phyloP scores from a whole-genome alignment of 2,888 invertebrate genomes.

The Drosophila colorata region DNA sequence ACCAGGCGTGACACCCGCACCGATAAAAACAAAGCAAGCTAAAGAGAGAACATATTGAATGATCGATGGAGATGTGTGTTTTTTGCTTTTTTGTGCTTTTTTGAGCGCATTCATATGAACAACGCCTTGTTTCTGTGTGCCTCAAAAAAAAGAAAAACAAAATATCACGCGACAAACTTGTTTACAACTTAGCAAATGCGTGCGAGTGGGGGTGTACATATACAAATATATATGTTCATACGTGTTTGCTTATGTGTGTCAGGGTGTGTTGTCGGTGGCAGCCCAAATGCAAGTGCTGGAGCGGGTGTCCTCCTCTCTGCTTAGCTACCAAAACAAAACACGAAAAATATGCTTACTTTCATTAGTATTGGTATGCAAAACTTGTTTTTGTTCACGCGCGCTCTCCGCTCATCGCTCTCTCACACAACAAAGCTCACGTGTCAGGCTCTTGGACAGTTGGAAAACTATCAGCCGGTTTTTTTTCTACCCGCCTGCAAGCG shows the following conservation, averaged over 20 bases:
- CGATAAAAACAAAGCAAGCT: slow-evolving; percentile 16
- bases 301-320: slow-evolving; percentile 16
- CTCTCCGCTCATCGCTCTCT: slow-evolving; percentile 20
- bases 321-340: slow-evolving; percentile 47
- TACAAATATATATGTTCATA: neutral
- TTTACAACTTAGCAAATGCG: slow-evolving; percentile 24
- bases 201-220: slow-evolving; percentile 28
- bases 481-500: slow-evolving; percentile 11
- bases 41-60: slow-evolving; percentile 8
- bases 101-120: slow-evolving; percentile 4
- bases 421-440: slow-evolving; percentile 57
- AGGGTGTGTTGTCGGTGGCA: slow-evolving; percentile 40
- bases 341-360: slow-evolving; percentile 43
- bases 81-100: too few species aligned
- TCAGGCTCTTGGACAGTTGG: slow-evolving; percentile 36
- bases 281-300: slow-evolving; percentile 36
- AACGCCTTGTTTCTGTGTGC: slow-evolving; percentile 30
- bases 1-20: slow-evolving; percentile 43
- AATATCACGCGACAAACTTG: slow-evolving; percentile 54
- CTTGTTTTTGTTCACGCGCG: slow-evolving; percentile 51
- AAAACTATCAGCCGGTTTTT: slow-evolving; percentile 66
- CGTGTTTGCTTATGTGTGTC: slow-evolving; percentile 29
- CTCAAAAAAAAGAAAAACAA: neutral
- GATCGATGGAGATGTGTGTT: slow-evolving; percentile 13
- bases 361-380: slow-evolving; percentile 54